Base-by-base conservation (phyloP, 2,113 vertebrate genomes). In the Corvus cornix region DNA sequence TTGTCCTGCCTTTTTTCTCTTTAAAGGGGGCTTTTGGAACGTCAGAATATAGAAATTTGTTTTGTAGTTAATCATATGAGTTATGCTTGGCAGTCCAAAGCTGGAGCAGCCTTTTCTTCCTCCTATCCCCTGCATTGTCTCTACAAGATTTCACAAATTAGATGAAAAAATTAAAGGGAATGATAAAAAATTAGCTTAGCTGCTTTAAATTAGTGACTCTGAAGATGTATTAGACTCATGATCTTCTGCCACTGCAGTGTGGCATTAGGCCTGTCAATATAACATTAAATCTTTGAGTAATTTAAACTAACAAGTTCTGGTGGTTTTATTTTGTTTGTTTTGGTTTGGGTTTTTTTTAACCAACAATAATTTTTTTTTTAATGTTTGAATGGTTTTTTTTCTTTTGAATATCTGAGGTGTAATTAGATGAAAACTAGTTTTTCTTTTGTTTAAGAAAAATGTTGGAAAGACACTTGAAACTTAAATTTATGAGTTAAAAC, bases 321-420 rank as follows among this genome's bases (percentile, higher is more conserved):
- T 26, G 9, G 31, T 76, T 43, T 43, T 39, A 39, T 39, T 39
- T 39, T 39, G 39, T 43, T 43, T 16, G 16, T 43, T 43, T 43
- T 41, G 13, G 6, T 43, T 43, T 46, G 2, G 0, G 2, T 7
- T 1, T 5, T 4, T 53, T 28, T 53, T 77, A 51, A 51, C 14
- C 3, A 64, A 31, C 4, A 55, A 31, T 24, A 28, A 19, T 15
- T 43, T 16, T 43, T 28, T 46, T 13, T 27, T 48, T 23, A 58
- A 24, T 48, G 4, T 44, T 68, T 27, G 27, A 19, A n/a, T 4
- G 0, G 0, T 2, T 16, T 10, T n/a, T 48, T 21, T 39, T 64
- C 9, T 76, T 16, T 82, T 48, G 20, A 64, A 43, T 33, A 44
- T 10, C 3, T 59, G 27, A 27, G 3, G 2, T 48, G 2, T 30